phyloP scores from a whole-genome alignment of 2,113 vertebrate species.

The Nothocercus julius region DNA sequence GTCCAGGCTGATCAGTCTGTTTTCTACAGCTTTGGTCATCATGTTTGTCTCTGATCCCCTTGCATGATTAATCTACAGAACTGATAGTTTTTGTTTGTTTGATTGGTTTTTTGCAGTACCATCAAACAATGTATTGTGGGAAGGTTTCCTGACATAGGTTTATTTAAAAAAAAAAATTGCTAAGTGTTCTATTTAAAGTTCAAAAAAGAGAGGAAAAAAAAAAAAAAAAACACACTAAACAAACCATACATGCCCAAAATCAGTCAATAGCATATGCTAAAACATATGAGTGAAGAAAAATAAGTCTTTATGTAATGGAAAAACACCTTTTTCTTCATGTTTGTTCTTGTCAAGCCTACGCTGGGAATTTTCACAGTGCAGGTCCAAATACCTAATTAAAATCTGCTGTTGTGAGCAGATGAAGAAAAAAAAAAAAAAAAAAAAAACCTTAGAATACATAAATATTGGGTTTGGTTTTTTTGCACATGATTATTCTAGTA shows the following conservation, averaged over 20 bases:
- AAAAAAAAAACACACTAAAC: not conserved
- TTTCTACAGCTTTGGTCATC: not conserved
- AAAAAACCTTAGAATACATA: not conserved
- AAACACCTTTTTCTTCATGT: fast-evolving
- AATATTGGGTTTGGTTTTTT: not conserved
- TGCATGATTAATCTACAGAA: not conserved
- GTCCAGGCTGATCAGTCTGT: not conserved
- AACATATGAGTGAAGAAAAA: not conserved
- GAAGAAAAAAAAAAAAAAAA: not conserved
- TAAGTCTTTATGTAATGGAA: not conserved
- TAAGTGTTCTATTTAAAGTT: not conserved
- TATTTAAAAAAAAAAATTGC: not conserved
- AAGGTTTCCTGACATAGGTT: not conserved
- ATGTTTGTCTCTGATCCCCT: not conserved
- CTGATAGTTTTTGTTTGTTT: not conserved
- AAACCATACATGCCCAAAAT: not conserved
- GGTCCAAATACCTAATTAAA: not conserved
- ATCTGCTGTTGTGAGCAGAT: not conserved
- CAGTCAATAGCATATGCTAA: not conserved
- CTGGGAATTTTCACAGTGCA: not conserved
- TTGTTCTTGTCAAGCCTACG: not conserved
- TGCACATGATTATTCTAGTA: not conserved
- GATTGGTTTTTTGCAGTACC: no score
- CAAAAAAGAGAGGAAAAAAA: no score
- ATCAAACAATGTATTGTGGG: not conserved